These are phyloP conservation scores for Coracias cyanogaster DNA, from an alignment of 2,797 vertebrate genomes.

Conservation along the genomic window DNA sequence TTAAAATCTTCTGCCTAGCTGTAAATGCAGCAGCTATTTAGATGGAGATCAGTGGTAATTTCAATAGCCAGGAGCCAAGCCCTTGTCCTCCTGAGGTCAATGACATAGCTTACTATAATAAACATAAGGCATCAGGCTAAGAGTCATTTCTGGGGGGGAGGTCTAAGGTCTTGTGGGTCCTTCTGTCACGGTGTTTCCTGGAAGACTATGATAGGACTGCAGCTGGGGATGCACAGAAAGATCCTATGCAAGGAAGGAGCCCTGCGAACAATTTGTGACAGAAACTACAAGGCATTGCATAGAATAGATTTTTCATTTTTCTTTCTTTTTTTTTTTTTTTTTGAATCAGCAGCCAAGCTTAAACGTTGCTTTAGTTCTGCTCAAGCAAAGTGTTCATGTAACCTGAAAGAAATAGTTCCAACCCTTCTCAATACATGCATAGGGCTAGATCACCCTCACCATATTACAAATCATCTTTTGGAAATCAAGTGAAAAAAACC, in stretches of 20 bases:
- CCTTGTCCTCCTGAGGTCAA: constrained; percentile 16
- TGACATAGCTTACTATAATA: constrained; percentile 59
- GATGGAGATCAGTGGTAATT: background rate
- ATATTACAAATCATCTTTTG: background rate
- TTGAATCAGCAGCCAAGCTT: background rate
- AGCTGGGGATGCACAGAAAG: background rate
- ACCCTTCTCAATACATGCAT: fast-evolving
- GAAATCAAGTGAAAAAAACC: background rate
- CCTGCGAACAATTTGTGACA: background rate
- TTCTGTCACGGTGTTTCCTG: background rate
- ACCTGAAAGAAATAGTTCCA: background rate
- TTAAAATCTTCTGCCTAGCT: background rate
- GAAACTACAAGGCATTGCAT: background rate
- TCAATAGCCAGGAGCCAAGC: constrained; percentile 29
- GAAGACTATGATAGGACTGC: background rate
- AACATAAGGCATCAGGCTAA: background rate
- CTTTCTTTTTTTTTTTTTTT: too few species aligned
- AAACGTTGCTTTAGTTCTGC: background rate
- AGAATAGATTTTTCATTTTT: background rate
- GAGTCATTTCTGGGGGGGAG: background rate
- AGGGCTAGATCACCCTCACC: background rate
- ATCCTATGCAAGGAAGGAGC: fast-evolving
- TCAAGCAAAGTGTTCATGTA: background rate
- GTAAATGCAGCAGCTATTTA: constrained; percentile 30
- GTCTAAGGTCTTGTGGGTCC: background rate